A percentile compares a stretch with the other conserved stretches of the same genome.
Conservation (phyloP, 2,888 invertebrate species). For the Alloscopus bannaensis region DNA sequence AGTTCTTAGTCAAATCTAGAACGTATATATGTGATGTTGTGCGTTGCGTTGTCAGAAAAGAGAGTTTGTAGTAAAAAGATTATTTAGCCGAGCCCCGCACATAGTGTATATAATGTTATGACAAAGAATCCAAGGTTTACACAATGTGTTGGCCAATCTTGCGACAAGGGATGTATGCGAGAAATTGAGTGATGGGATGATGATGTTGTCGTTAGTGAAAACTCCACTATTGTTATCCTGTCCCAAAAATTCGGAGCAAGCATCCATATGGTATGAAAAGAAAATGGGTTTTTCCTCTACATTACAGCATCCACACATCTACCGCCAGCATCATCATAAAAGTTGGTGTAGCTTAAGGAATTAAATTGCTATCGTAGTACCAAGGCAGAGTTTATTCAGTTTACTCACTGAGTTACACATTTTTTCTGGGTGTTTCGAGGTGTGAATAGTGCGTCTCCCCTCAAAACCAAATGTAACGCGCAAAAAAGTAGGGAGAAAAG, state of each 20-base stretch:
- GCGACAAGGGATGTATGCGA: slow-evolving; percentile 22
- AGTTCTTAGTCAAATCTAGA: too few species aligned
- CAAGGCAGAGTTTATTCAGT: slow-evolving; percentile 23
- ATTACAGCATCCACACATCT: not conserved
- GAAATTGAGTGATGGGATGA: slow-evolving; percentile 56
- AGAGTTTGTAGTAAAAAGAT: too few species aligned
- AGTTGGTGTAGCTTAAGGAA: too few species aligned
- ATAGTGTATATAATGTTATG: too few species aligned
- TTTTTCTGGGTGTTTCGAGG: slow-evolving; percentile 42
- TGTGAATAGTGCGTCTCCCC: slow-evolving; percentile 56
- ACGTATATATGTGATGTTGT: too few species aligned
- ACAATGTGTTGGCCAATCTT: slow-evolving; percentile 47
- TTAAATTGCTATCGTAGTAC: not conserved
- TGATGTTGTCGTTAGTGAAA: slow-evolving; percentile 57
- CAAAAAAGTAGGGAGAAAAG: too few species aligned
- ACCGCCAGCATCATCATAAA: too few species aligned
- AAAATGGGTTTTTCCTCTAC: too few species aligned
- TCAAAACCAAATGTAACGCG: slow-evolving; percentile 45
- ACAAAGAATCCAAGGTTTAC: slow-evolving; percentile 35
- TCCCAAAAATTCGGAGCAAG: slow-evolving; percentile 52
- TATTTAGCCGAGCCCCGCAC: too few species aligned
- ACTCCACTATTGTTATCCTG: slow-evolving; percentile 59
- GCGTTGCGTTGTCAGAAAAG: too few species aligned
- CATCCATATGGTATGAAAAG: slow-evolving; percentile 59
- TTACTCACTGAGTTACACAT: too few species aligned